A percentile compares a stretch with the other conserved stretches of the same genome.
Evolutionary conservation across 2,888 invertebrate species (phyloP).

Genomic region (Epicampocera succincta): DNA sequence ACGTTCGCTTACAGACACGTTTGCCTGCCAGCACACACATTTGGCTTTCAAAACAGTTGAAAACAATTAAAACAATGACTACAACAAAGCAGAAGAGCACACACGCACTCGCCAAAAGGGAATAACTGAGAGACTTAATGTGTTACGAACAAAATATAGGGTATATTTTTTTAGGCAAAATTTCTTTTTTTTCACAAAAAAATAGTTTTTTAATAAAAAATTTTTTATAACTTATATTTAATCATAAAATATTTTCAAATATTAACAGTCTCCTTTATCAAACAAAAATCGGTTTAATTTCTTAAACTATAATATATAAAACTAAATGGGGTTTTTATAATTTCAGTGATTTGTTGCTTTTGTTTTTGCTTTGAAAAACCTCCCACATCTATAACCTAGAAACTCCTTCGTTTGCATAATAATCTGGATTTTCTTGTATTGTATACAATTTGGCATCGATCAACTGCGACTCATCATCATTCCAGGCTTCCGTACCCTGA

Average conservation of each 20-base stretch:
- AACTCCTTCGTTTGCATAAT: constrained; percentile 76
- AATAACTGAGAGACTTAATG: neutral
- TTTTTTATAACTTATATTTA: neutral
- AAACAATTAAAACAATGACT: constrained; percentile 3
- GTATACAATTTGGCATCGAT: constrained; percentile 61
- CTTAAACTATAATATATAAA: constrained; percentile 23
- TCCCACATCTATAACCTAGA: constrained; percentile 73
- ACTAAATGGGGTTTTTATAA: neutral
- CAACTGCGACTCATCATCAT: constrained; percentile 68
- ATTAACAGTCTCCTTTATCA: constrained; percentile 46
- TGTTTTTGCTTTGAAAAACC: neutral
- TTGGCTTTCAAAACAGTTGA: neutral
- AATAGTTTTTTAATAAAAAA: no score
- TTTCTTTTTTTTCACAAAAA: no score
- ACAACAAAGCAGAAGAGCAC: neutral
- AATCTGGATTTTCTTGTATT: constrained; percentile 70
- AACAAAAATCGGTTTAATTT: neutral
- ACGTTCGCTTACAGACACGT: neutral
- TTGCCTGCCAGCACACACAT: neutral
- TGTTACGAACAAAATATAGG: neutral
- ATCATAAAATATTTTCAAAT: constrained; percentile 2
- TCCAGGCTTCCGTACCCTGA: constrained; percentile 31
- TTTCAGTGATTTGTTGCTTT: constrained; percentile 24
- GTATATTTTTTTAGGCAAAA: neutral
- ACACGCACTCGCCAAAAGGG: neutral